Evolutionary conservation across 2,113 vertebrate species (phyloP).

Genomic region (Fulica atra): DNA sequence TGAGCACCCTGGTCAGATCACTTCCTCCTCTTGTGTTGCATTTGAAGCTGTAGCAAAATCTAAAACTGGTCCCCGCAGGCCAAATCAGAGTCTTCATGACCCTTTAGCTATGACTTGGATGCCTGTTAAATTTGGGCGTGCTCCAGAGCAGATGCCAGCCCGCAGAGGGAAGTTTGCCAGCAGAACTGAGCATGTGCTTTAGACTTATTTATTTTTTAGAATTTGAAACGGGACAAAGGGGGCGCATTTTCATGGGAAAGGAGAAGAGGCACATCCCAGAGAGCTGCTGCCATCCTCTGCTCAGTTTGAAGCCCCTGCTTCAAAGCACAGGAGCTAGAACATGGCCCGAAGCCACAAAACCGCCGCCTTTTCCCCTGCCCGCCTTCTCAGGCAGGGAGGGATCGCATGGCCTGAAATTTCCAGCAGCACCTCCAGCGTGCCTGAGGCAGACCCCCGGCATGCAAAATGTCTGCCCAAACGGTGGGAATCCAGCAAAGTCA

Average conservation of each 20-base stretch:
- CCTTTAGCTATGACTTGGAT: rapidly evolving
- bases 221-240: background rate
- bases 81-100: background rate
- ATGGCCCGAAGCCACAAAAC: background rate
- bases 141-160: background rate
- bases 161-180: background rate
- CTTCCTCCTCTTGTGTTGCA: background rate
- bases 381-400: background rate
- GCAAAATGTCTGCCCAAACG: background rate
- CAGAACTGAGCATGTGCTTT: background rate
- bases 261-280: background rate
- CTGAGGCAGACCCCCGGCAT: background rate
- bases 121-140: background rate
- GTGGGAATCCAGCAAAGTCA: rapidly evolving
- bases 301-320: background rate
- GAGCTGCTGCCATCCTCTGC: background rate
- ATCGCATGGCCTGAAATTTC: background rate
- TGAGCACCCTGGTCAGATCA: rapidly evolving
- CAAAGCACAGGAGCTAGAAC: background rate
- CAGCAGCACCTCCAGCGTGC: background rate
- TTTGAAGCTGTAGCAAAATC: background rate
- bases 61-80: background rate
- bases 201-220: rapidly evolving
- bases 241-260: background rate
- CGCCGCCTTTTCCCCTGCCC: background rate